Base-by-base conservation (phyloP, 2,797 vertebrate genomes). In the Mus minutoides region DNA sequence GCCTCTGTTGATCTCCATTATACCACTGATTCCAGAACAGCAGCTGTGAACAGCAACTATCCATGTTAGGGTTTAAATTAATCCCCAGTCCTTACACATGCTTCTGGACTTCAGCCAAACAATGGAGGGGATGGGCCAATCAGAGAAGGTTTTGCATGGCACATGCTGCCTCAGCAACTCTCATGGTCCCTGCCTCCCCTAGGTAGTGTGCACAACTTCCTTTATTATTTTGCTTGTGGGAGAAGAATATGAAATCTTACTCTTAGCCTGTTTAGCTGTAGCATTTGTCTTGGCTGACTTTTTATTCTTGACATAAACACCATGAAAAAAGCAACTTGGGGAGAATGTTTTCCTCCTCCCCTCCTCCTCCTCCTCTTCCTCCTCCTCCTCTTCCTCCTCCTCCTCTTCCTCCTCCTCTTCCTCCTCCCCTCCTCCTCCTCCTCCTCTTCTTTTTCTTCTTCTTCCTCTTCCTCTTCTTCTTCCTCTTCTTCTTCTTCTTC, bases 61-160 rank as follows among this genome's bases (percentile, higher is more conserved):
- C 29, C 4, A 29, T 4, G 46, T 6, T 22, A 29, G 29, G 34
- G 14, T 58, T 31, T 58, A 13, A 82, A 64, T 12, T 43, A 71
- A 37, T 16, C 54, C 21, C 29, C 10, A 12, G 37, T 16, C n/a
- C 21, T 52, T 26, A 24, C 2, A 7, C 0, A 0, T 0, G 1
- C 6, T 40, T 31, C 86, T 13, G 64, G 64, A 90, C 71, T 67
- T 54, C 0, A 2, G 5, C 73, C 90, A 24, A 37, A 29, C 1
- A 0, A 0, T 5, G 1, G 11, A 31, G 6, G n/a, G 0, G 13
- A 5, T 0, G 3, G 6, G 4, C 4, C 0, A 29, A 0, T 3
- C 9, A 52, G n/a, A 14, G 0, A 3, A 90, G 3, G 12, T 10
- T 0, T 3, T 2, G 1, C 12, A 31, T 0, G 2, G 0, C n/a